Evolutionary conservation across 2,888 invertebrate genomes (phyloP).

Genomic region (Drosophila nr. perissopoda): DNA sequence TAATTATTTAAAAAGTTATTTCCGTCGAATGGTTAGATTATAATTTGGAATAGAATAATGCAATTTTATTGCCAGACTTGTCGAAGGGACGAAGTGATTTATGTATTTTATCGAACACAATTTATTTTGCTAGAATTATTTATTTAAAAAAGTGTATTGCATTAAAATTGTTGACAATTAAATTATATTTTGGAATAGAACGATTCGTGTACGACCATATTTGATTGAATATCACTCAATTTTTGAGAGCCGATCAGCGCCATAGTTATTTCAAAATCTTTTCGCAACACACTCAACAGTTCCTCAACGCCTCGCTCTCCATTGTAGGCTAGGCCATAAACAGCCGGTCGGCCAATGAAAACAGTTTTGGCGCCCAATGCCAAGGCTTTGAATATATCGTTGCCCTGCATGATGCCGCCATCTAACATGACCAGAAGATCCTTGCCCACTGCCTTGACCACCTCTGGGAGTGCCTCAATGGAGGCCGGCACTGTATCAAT

Average conservation of each 20-base stretch:
- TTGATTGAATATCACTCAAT: constrained; percentile 87
- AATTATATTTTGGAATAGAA: constrained; percentile 82
- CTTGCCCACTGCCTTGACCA: constrained; percentile 90
- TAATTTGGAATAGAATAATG: background rate
- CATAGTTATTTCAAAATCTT: constrained; percentile 91
- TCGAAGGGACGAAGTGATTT: background rate
- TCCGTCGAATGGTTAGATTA: too few species aligned
- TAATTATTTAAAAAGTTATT: background rate
- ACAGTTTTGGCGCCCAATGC: constrained; percentile 96
- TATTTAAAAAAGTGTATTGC: background rate
- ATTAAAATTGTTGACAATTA: background rate
- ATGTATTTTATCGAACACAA: background rate
- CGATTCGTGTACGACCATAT: constrained; percentile 90
- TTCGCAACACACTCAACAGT: constrained; percentile 89
- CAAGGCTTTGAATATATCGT: constrained; percentile 95
- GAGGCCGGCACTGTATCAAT: constrained; percentile 89
- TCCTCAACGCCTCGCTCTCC: constrained; percentile 92
- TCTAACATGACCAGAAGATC: constrained; percentile 93
- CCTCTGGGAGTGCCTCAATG: constrained; percentile 93
- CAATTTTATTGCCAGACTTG: background rate
- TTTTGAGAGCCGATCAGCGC: constrained; percentile 90
- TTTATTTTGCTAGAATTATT: background rate
- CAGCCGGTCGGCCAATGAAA: constrained; percentile 93
- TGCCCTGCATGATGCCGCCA: constrained; percentile 93
- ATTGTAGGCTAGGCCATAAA: constrained; percentile 93